Base-by-base conservation (phyloP, 2,113 vertebrate species). In the Antidorcas marsupialis region DNA sequence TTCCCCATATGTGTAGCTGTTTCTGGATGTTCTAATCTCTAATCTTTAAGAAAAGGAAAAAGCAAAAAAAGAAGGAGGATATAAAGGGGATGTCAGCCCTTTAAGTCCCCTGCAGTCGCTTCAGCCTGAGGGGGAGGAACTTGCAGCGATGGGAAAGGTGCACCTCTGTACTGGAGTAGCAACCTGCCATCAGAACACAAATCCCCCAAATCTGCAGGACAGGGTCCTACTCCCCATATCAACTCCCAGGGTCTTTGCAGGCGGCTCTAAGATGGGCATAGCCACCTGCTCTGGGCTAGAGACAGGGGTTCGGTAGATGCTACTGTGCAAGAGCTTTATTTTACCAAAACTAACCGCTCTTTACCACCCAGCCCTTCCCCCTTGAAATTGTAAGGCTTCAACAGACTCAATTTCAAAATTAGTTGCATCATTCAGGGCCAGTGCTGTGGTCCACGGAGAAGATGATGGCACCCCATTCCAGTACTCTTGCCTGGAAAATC, bases 21-120 rank as follows among this genome's bases (percentile, higher is more conserved):
- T 78, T 45, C 23, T 11, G 5, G 67, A 57, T 57, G 67, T 89
- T 36, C 39, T 17, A 17, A 33, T 90, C 53, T 57, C 39, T 17
- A 12, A 43, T 60, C 53, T 57, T n/a, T 59, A 79, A 36, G 78
- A 78, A 60, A 33, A 33, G 17, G 71, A 11, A 79, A 60, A 47
- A n/a, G 19, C 2, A 0, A 59, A 60, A 47, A 47, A 60, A 0
- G 0, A 79, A 60, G 39, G 53, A 84, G 12, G 21, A 45, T 30
- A 11, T 19, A 45, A 39, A n/a, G 7, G 12, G 43, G 43, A n/a
- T 7, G 43, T 6, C 5, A 15, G 39, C 30, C 53, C 30, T 59
- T 78, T n/a, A n/a, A 47, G 14, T 27, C 12, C 53, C 21, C 53
- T 5, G 39, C 14, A 4, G 88, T 45, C 6, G 1, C 53, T 5